Conservation (phyloP, 2,113 vertebrate genomes). For the Ifrita kowaldi region DNA sequence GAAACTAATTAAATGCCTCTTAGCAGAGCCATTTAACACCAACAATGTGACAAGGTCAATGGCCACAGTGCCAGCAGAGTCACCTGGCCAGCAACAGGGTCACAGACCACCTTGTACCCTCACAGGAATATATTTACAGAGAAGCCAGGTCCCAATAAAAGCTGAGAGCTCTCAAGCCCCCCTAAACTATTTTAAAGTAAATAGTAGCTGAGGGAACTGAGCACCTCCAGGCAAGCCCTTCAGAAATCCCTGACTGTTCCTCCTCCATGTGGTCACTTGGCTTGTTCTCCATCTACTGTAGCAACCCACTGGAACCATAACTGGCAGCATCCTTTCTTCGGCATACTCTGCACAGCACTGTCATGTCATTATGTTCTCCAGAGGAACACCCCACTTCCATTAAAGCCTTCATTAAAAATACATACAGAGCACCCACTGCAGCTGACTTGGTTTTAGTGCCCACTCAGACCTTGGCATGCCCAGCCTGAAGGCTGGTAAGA, state of each 20-base stretch:
- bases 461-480: background rate
- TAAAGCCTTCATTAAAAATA: background rate
- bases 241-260: background rate
- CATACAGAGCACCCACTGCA: background rate
- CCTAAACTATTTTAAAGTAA: background rate
- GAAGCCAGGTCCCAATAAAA: background rate
- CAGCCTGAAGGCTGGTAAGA: background rate
- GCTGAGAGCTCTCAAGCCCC: background rate
- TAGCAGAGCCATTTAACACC: background rate
- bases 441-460: background rate
- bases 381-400: background rate
- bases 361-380: background rate
- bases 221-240: background rate
- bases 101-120: background rate
- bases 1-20: background rate
- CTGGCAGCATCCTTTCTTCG: fast-evolving
- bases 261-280: background rate
- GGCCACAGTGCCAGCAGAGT: background rate
- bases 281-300: background rate
- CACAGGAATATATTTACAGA: background rate
- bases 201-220: background rate
- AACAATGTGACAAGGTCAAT: background rate
- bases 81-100: background rate
- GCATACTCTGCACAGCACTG: background rate
- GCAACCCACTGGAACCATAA: background rate